Percentiles rank a stretch among this genome's conserved stretches.
phyloP scores from a whole-genome alignment of 2,113 vertebrate genomes.

The Bombycilla garrulus region DNA sequence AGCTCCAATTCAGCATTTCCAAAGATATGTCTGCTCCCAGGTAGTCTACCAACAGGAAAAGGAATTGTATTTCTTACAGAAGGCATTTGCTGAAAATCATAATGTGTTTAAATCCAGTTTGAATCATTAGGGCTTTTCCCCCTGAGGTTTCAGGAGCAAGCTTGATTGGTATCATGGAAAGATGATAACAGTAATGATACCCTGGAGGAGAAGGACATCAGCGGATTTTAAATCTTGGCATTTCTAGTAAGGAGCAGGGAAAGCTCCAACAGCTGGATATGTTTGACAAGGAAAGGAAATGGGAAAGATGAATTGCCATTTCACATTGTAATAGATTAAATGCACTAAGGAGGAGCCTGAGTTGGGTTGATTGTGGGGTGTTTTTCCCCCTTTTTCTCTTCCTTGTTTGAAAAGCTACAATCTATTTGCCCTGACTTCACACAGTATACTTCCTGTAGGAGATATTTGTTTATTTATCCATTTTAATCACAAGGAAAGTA shows the following conservation, averaged over 20 bases:
- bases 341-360: neutral
- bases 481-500: constrained; percentile 71
- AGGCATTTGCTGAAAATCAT: neutral
- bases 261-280: constrained; percentile 50
- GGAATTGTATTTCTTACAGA: neutral
- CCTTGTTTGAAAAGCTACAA: constrained; percentile 39
- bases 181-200: neutral
- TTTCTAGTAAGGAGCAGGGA: neutral
- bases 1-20: neutral
- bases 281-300: constrained; percentile 57
- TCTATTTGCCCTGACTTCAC: constrained; percentile 24
- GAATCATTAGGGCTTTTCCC: neutral
- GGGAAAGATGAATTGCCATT: constrained; percentile 51
- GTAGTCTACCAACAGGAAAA: neutral
- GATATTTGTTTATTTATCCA: constrained; percentile 60
- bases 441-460: constrained; percentile 49
- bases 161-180: neutral
- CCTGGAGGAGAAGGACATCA: neutral
- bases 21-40: neutral
- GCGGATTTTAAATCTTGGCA: neutral
- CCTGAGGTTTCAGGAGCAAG: neutral
- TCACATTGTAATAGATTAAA: constrained; percentile 47
- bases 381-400: neutral
- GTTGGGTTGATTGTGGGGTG: neutral
- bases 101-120: neutral